Evolutionary conservation across 2,888 invertebrate genomes (phyloP), one percentile per base, ranked within the genome.

Genomic region (Cephus pygmeus): DNA sequence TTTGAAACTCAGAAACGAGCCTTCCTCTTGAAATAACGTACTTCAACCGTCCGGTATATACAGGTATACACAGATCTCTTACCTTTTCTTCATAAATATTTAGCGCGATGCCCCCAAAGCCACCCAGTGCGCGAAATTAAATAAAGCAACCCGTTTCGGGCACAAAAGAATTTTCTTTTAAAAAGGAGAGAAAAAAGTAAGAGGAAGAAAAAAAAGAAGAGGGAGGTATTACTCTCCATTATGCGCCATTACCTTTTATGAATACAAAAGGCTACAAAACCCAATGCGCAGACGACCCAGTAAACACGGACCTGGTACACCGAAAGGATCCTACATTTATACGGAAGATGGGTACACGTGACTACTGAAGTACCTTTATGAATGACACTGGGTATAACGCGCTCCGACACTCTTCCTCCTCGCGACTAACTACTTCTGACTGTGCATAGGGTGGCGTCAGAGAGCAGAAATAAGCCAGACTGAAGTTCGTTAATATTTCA

Each of bases 401-500:
- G 69, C 15, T 68, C 73, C 36, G 34, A 73, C 69, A 75, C n/a
- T 73, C 79, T 81, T 80, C 77, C 77, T 69, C 1, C 12, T 31
- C 0, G 33, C 31, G 30, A 71, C 71, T 71, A 71, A 71, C 71
- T 71, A 71, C 71, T 71, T 71, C 71, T 71, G 71, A 71, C 71
- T 71, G 71, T 71, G 71, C 71, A 71, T 33, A 71, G 71, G 71
- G 71, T 71, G 71, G 56, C 71, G 71, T 71, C 12, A 12, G 71
- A 31, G 33, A 76, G 74, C 77, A 78, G 76, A 80, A 81, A 79
- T 78, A 79, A 77, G 76, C 80, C 80, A 81, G 81, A 81, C 81
- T 81, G 77, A 56, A 78, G 79, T 79, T 81, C 80, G 78, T 81
- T 81, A 81, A 81, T 81, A 81, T 80, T 81, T 81, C 81, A 81